Conservation (phyloP, 2,113 vertebrate species). For the Dipodomys stephensi region DNA sequence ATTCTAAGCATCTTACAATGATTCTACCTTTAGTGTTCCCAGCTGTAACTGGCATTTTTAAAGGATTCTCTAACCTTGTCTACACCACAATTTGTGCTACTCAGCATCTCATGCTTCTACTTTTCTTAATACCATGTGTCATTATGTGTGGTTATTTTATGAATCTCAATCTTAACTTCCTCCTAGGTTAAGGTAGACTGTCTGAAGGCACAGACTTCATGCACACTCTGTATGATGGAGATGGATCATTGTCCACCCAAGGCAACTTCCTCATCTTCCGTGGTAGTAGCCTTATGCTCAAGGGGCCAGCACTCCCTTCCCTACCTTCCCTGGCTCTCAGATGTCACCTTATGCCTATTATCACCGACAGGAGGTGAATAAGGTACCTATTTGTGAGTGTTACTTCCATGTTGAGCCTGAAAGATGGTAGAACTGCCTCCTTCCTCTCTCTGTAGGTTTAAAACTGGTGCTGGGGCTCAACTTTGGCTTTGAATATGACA, state of each 20-base stretch:
- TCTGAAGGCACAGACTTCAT: neutral
- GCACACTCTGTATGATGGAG: neutral
- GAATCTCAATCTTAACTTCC: neutral
- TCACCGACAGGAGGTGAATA: neutral
- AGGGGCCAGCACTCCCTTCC: neutral
- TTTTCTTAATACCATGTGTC: neutral
- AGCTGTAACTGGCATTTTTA: neutral
- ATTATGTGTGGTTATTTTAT: neutral
- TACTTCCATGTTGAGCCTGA: neutral
- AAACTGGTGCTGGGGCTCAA: neutral
- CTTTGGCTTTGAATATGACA: neutral
- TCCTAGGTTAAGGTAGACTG: neutral
- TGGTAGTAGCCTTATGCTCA: neutral
- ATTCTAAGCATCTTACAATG: neutral
- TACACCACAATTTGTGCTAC: neutral
- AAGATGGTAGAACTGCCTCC: neutral
- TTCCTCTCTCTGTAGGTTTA: neutral
- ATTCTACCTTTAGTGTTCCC: neutral
- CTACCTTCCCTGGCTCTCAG: neutral
- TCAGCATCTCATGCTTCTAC: neutral
- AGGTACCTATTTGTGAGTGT: neutral
- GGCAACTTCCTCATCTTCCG: neutral
- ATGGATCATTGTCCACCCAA: neutral
- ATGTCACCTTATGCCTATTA: neutral
- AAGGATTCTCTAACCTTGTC: neutral